Conservation (phyloP, 2,888 invertebrate species). For the Apantesis nais region DNA sequence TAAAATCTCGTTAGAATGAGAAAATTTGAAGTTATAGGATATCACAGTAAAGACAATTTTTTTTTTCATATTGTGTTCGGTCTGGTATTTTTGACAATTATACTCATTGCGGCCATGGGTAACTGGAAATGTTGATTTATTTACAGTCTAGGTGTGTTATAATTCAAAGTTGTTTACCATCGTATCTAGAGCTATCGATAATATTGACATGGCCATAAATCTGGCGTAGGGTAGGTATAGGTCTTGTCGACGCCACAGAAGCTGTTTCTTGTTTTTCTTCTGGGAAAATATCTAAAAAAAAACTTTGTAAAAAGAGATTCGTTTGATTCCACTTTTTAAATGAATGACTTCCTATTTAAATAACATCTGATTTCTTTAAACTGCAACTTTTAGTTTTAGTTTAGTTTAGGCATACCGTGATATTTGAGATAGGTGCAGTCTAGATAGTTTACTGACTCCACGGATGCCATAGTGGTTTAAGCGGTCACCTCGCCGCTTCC, state of each 20-base stretch:
- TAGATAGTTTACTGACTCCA: no score
- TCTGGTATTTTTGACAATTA: background rate
- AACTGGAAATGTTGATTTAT: background rate
- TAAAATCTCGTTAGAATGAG: no score
- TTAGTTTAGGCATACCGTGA: background rate
- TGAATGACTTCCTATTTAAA: background rate
- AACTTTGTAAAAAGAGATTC: background rate
- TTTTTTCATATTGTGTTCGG: background rate
- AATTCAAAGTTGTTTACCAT: constrained; percentile 51
- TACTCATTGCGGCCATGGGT: background rate
- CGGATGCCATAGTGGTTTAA: no score
- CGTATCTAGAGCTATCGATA: constrained; percentile 51
- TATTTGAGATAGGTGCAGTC: no score
- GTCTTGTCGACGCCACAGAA: constrained; percentile 53
- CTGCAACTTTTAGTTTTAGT: background rate
- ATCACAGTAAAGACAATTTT: background rate
- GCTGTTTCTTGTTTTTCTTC: constrained; percentile 44
- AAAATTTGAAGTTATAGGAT: background rate
- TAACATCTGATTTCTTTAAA: background rate
- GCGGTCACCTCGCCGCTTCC: no score
- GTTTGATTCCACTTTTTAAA: background rate
- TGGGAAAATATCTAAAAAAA: constrained; percentile 55
- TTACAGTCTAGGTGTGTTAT: constrained; percentile 2
- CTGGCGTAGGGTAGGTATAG: constrained; percentile 62
- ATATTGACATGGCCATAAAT: constrained; percentile 53